Percentiles rank a stretch among this genome's conserved stretches.
phyloP scores from a whole-genome alignment of 92 coral and sea anemone genomes.

The Zoanthus gigantus region DNA sequence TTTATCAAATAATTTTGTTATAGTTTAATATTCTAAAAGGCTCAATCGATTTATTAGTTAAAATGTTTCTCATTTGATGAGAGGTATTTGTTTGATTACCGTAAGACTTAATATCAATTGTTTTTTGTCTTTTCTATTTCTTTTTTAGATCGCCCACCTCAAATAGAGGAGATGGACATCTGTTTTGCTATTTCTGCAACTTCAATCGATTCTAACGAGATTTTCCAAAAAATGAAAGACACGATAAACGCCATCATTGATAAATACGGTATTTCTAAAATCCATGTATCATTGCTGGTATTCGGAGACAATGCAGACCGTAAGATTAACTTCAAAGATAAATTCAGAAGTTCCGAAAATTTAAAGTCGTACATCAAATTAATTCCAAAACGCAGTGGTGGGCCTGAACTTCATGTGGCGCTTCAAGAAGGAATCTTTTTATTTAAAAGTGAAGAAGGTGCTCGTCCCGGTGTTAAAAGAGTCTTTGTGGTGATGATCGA shows the following conservation, averaged over 20 bases:
- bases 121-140: neutral
- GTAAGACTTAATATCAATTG: neutral
- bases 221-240: slow-evolving; percentile 41
- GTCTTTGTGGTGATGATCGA: slow-evolving; percentile 49
- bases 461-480: slow-evolving; percentile 43
- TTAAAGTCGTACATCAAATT: slow-evolving; percentile 48
- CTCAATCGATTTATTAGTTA: too few relatives aligned
- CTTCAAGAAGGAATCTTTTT: slow-evolving; percentile 44
- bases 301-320: slow-evolving; percentile 52
- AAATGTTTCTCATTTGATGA: neutral
- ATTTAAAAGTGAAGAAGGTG: slow-evolving; percentile 23
- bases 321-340: slow-evolving; percentile 46
- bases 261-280: slow-evolving; percentile 40
- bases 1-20: neutral
- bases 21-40: too few relatives aligned
- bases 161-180: slow-evolving; percentile 42
- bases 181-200: slow-evolving; percentile 65
- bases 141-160: slow-evolving; percentile 31
- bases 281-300: slow-evolving; percentile 44
- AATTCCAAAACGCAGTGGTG: slow-evolving; percentile 44
- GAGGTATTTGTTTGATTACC: neutral
- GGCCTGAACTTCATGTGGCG: slow-evolving; percentile 48
- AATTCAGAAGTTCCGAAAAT: slow-evolving; percentile 37
- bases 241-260: slow-evolving; percentile 45
- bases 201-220: slow-evolving; percentile 33